phyloP scores from a whole-genome alignment of 2,113 vertebrate species.

The Nesogale talazaci region DNA sequence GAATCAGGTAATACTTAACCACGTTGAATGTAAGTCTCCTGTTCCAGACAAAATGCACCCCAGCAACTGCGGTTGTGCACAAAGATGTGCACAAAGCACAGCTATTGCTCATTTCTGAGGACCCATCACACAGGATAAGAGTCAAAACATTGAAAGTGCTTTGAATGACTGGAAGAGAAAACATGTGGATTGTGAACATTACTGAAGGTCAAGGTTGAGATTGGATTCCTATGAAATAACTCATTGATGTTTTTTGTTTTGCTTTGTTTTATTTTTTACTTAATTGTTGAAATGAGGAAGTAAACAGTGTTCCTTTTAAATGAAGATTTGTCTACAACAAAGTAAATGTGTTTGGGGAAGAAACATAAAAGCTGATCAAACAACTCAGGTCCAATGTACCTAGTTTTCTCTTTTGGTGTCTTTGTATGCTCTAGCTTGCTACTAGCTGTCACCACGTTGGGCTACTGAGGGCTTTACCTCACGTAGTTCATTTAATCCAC shows the following conservation, averaged over 20 bases:
- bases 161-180: neutral
- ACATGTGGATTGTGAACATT: constrained; percentile 10
- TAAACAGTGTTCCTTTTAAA: neutral
- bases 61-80: neutral
- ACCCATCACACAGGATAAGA: neutral
- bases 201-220: neutral
- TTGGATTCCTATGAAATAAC: neutral
- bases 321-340: neutral
- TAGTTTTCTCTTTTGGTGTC: neutral
- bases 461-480: neutral
- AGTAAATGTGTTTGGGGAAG: neutral
- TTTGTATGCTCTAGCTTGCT: neutral
- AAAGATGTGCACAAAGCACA: neutral
- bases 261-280: neutral
- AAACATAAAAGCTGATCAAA: neutral
- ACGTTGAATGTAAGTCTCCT: neutral
- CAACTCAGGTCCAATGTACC: neutral
- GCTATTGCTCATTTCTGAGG: neutral
- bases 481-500: neutral
- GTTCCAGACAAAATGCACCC: neutral
- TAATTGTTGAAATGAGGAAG: neutral
- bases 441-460: neutral
- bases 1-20: neutral
- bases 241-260: no score
- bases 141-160: neutral